These are phyloP conservation scores for Clusia tigrina DNA, from an alignment of 2,888 invertebrate species.

Conservation along the genomic window DNA sequence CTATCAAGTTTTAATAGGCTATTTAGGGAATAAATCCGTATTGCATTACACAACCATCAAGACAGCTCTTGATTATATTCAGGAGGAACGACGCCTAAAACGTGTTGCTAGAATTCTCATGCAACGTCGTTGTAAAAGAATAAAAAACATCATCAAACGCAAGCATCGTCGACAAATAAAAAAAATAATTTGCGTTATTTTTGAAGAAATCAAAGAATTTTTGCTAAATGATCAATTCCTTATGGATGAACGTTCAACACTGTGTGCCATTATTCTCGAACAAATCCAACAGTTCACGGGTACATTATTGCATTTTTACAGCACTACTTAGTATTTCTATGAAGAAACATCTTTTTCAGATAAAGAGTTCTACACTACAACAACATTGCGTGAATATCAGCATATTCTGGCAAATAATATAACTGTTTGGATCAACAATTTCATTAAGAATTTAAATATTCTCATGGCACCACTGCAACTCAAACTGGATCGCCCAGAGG, in stretches of 20 bases:
- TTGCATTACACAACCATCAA: conserved; percentile 48
- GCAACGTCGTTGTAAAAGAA: conserved; percentile 42
- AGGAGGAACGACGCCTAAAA: conserved; percentile 55
- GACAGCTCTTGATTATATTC: conserved; percentile 53
- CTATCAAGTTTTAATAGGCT: conserved; percentile 43
- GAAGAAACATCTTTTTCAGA: conserved; percentile 38
- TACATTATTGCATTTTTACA: no score
- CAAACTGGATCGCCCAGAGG: conserved; percentile 32
- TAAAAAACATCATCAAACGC: conserved; percentile 46
- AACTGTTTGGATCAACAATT: conserved; percentile 61
- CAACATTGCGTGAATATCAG: conserved; percentile 54
- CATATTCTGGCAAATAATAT: conserved; percentile 56
- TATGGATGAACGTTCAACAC: conserved; percentile 48
- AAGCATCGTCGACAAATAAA: conserved; percentile 52
- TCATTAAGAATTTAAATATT: conserved; percentile 58
- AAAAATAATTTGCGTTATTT: conserved; percentile 54
- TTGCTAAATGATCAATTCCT: conserved; percentile 55
- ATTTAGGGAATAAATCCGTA: conserved; percentile 45
- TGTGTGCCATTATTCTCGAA: conserved; percentile 51
- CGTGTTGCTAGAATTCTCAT: conserved; percentile 42
- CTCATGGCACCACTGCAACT: conserved; percentile 41
- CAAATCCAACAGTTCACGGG: conserved; percentile 55
- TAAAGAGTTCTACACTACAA: conserved; percentile 54
- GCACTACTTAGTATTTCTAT: not conserved
- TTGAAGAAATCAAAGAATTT: conserved; percentile 59